A percentile compares a stretch with the other conserved stretches of the same genome.
Evolutionary conservation across 2,797 vertebrate genomes (phyloP).

Genomic region (Lacerta viridis): DNA sequence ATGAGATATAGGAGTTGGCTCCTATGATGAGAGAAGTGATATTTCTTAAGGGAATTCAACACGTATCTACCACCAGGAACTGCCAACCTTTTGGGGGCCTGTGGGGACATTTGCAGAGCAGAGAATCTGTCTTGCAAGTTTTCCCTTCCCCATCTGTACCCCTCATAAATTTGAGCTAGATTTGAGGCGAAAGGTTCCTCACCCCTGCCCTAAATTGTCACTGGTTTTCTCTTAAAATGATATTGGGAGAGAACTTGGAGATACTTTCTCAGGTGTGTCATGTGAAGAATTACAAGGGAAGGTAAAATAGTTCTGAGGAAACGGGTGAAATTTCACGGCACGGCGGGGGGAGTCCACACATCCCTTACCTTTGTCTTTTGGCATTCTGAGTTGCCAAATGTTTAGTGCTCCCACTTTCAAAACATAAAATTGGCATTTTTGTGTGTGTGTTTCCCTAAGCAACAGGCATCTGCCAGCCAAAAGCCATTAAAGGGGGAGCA

Average conservation of each 20-base stretch:
- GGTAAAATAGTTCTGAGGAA: neutral
- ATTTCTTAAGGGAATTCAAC: neutral
- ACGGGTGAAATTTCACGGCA: neutral
- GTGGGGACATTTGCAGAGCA: too few species aligned
- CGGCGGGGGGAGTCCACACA: neutral
- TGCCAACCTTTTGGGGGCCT: too few species aligned
- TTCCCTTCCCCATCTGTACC: too few species aligned
- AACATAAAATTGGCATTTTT: neutral
- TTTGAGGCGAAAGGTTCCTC: too few species aligned
- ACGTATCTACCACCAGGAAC: neutral
- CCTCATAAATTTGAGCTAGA: too few species aligned
- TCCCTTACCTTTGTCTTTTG: neutral
- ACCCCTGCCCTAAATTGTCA: neutral
- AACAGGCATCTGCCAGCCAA: slow-evolving; percentile 12
- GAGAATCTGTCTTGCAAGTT: too few species aligned
- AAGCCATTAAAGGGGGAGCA: slow-evolving; percentile 18
- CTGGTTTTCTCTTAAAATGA: neutral
- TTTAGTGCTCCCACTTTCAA: slow-evolving; percentile 6
- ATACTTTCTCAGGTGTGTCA: neutral
- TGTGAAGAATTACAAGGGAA: neutral
- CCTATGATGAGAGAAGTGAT: neutral
- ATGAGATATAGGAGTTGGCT: too few species aligned
- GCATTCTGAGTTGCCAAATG: slow-evolving; percentile 38
- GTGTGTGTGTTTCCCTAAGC: neutral
- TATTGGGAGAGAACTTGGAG: neutral